Evolutionary conservation across 2,797 vertebrate species (phyloP), one percentile per base, ranked within the genome.

Genomic region (Bryconaethiops microstoma): DNA sequence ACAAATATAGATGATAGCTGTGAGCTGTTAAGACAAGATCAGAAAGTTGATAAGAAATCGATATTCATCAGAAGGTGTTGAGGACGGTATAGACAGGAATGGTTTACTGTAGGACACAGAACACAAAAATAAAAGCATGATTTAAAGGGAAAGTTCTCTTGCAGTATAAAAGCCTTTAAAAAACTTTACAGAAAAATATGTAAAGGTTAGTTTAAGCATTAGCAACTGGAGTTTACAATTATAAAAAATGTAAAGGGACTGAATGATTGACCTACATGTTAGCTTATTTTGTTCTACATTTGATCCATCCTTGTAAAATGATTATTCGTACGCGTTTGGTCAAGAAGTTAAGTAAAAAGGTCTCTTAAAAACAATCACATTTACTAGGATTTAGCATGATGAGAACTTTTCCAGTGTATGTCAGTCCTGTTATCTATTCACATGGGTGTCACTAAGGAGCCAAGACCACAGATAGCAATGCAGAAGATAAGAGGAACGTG

Each of bases 401-500:
- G 2, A 59, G 25, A 21, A 23, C 42, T 29, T 71, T 62, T 4
- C 21, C 21, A 42, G 3, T 23, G 54, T 48, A 23, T 16, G 21
- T 67, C 5, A 23, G 50, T 59, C 7, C 29, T 42, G 23, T 60
- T n/a, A n/a, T 25, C 25, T 40, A 10, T 8, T 73, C 80, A 81
- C 62, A 21, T 42, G 59, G 72, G 69, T 13, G 81, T 62, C 4
- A 79, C 83, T 79, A 95, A 72, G 45, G 90, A 91, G 68, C 86
- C 81, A 23, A 99, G 91, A 62, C 95, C 94, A 35, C 81, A 90
- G 75, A 97, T 77, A 1, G 92, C 90, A 25, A 98, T 92, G 7
- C 93, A 96, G 50, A 98, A 91, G 85, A 96, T 78, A 0, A 97
- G 87, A 0, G 95, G 94, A 60, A 69, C 85, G 81, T 92, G 77